phyloP scores from a whole-genome alignment of 1,140 invertebrate species.

The Metaphire vulgaris region DNA sequence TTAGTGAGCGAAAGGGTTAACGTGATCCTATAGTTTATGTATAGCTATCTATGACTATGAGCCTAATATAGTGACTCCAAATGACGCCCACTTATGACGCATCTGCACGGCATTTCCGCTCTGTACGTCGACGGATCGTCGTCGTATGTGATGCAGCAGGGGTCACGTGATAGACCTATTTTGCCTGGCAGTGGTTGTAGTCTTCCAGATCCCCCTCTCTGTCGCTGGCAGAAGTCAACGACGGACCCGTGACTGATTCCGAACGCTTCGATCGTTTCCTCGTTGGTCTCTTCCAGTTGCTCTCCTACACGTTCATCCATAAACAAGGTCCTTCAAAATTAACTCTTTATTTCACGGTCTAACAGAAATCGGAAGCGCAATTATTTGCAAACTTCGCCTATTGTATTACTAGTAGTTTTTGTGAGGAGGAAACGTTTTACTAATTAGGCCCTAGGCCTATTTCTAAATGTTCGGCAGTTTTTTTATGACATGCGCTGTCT shows the following conservation, averaged over 20 bases:
- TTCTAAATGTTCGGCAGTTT: too few relatives aligned
- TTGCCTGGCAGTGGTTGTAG: neutral
- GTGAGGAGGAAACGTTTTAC: too few relatives aligned
- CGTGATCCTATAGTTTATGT: neutral
- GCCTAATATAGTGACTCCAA: neutral
- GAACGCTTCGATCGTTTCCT: neutral
- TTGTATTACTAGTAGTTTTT: too few relatives aligned
- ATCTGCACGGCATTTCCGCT: neutral
- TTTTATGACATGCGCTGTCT: too few relatives aligned
- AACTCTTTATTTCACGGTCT: neutral
- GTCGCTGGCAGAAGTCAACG: neutral
- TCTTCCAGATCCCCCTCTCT: neutral
- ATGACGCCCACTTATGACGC: neutral
- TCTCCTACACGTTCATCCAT: neutral
- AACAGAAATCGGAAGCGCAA: neutral
- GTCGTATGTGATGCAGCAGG: neutral
- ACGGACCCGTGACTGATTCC: neutral
- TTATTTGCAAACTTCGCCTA: neutral
- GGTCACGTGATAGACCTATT: neutral
- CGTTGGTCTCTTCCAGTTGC: neutral
- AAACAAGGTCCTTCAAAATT: neutral
- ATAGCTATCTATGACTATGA: neutral
- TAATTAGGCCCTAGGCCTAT: neutral
- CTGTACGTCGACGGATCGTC: neutral
- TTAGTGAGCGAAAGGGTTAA: neutral